Base-by-base conservation (phyloP, 2,113 vertebrate genomes). In the Tenrec ecaudatus region DNA sequence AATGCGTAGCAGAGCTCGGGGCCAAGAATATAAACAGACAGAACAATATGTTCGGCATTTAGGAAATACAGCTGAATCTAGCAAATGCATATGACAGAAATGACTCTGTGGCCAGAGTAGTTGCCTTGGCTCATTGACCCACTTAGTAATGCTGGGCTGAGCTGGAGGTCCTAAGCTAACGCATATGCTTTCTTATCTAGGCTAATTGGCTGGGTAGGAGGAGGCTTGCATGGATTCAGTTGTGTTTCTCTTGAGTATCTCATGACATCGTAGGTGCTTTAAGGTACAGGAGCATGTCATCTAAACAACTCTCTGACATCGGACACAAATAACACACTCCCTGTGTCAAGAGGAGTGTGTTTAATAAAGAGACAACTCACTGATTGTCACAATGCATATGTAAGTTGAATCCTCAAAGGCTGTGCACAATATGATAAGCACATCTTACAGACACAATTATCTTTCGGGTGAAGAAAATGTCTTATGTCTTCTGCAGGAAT, bases 41-140 rank as follows among this genome's bases (percentile, higher is more conserved):
- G 95, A 40, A 97, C 93, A 95, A 87, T 95, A 89, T 96, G 96
- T 96, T 96, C 94, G 88, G 77, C 81, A 36, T 94, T 96, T 87
- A 94, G 92, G 90, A 95, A 93, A 77, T 76, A 78, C 86, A 92
- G 96, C 94, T 96, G 94, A 66, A 86, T 33, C 60, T 17, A 86
- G 62, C 80, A 95, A 93, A 96, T 57, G 40, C 40, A 92, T 93
- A 84, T 53, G 86, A 86, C 66, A 23, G 69, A 78, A 83, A 40
- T 0, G 16, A 82, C 69, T 78, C 76, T 8, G 27, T 4, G 29
- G 80, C 90, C 93, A 92, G 87, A 95, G 33, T 25, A 68, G 78
- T 94, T 94, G 89, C 68, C 93, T 93, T 27, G 71, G 86, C 73
- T 84, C 62, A 57, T 64, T 90, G 71, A 62, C n/a, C 20, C 75